Evolutionary conservation across 1,140 invertebrate species (phyloP).

Genomic region (Tetragnatha versicolor): DNA sequence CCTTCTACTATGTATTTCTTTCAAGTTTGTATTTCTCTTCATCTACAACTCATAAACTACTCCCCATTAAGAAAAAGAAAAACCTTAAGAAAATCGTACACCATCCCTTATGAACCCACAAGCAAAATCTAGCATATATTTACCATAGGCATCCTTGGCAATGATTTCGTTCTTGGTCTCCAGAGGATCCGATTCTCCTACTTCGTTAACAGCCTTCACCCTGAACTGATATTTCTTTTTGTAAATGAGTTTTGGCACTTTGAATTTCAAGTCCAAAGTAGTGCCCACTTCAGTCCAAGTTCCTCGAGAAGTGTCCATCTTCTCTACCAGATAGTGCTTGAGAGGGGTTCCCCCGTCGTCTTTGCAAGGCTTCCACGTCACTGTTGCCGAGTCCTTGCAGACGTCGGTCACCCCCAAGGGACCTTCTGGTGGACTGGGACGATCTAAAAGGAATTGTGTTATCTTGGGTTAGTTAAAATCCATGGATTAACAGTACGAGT

Average conservation of each 20-base stretch:
- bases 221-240: slow-evolving; percentile 94
- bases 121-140: slow-evolving; percentile 58
- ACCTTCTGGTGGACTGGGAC: slow-evolving; percentile 88
- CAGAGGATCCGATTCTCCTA: slow-evolving; percentile 96
- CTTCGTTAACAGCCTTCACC: slow-evolving; percentile 95
- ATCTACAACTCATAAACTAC: background rate
- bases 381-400: slow-evolving; percentile 88
- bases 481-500: too few species aligned
- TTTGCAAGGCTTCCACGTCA: slow-evolving; percentile 91
- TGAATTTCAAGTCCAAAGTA: slow-evolving; percentile 81
- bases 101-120: background rate
- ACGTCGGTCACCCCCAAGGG: slow-evolving; percentile 89
- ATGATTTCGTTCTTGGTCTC: slow-evolving; percentile 88
- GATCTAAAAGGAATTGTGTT: slow-evolving; percentile 71
- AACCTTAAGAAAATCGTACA: too few species aligned
- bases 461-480: too few species aligned
- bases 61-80: background rate
- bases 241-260: slow-evolving; percentile 84
- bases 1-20: background rate
- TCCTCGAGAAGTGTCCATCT: slow-evolving; percentile 89
- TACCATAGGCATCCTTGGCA: slow-evolving; percentile 95
- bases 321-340: slow-evolving; percentile 94
- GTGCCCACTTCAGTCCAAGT: slow-evolving; percentile 88
- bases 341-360: slow-evolving; percentile 97
- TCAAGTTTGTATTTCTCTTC: background rate